Evolutionary conservation across 2,888 invertebrate species (phyloP).

Genomic region (Pseudoips prasinana): DNA sequence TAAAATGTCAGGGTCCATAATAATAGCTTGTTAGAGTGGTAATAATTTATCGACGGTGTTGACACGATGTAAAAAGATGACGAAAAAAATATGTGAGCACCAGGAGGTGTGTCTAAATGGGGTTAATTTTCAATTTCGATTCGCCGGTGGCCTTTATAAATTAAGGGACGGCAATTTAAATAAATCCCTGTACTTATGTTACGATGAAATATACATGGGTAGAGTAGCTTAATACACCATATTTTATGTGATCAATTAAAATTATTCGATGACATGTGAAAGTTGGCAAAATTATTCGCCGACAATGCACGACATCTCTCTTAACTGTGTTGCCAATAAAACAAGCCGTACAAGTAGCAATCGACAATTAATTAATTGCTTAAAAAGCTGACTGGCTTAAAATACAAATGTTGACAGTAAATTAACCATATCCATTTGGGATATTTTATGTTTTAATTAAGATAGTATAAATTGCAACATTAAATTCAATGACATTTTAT

Average conservation of each 20-base stretch:
- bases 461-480: too few species aligned
- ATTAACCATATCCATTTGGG: conserved; percentile 19
- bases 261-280: conserved; percentile 53
- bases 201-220: conserved; percentile 53
- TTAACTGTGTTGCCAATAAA: neutral
- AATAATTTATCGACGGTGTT: conserved; percentile 76
- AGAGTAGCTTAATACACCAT: conserved; percentile 58
- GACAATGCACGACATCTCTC: conserved; percentile 21
- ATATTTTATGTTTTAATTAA: conserved; percentile 11
- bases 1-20: conserved; percentile 75
- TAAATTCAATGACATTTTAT: too few species aligned
- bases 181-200: conserved; percentile 55
- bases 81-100: conserved; percentile 57
- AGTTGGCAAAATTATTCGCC: conserved; percentile 41
- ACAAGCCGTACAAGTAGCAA: conserved; percentile 24
- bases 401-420: conserved; percentile 27
- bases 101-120: conserved; percentile 71
- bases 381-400: conserved; percentile 29
- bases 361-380: conserved; percentile 40
- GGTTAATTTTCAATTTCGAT: conserved; percentile 78
- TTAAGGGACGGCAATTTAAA: conserved; percentile 57
- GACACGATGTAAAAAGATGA: conserved; percentile 66
- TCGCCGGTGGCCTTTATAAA: conserved; percentile 73
- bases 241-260: conserved; percentile 59
- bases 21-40: conserved; percentile 73